Conservation (phyloP, 2,888 invertebrate genomes). For the Mayetiola destructor region DNA sequence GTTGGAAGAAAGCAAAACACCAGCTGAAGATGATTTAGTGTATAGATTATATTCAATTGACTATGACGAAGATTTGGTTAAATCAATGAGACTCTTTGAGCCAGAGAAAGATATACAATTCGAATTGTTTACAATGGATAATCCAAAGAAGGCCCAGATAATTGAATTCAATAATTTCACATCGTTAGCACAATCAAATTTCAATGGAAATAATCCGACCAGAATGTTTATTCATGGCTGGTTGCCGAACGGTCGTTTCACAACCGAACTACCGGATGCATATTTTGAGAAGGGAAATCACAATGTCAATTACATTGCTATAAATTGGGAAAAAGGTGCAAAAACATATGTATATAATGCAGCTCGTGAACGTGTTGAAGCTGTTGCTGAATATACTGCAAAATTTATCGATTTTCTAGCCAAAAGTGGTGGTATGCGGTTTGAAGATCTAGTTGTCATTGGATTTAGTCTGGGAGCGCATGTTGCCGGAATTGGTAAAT, state of each 20-base stretch:
- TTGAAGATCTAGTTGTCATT: slow-evolving; percentile 14
- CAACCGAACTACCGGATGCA: background rate
- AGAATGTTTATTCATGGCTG: slow-evolving; percentile 41
- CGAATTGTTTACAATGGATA: background rate
- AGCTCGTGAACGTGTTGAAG: slow-evolving; percentile 2
- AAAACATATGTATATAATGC: background rate
- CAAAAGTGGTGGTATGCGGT: background rate
- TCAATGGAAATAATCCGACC: slow-evolving; percentile 3
- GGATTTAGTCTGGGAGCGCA: slow-evolving; percentile 9
- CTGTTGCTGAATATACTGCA: slow-evolving; percentile 7
- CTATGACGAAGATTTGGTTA: no score
- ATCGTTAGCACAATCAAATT: background rate
- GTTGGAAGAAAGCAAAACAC: no score
- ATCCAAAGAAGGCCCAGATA: slow-evolving; percentile 3
- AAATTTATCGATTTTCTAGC: slow-evolving; percentile 14
- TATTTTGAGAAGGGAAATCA: slow-evolving; percentile 1
- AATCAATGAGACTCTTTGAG: background rate
- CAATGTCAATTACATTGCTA: slow-evolving; percentile 14
- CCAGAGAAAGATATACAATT: slow-evolving; percentile 1
- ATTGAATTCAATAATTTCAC: background rate
- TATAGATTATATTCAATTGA: no score
- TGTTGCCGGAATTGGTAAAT: slow-evolving; percentile 16
- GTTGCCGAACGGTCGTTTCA: slow-evolving; percentile 21
- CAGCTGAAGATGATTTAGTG: no score
- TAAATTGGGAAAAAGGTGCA: slow-evolving; percentile 14